Percentiles rank a stretch among this genome's conserved stretches.
Conservation (phyloP, 2,113 vertebrate genomes). For the Plotosus lineatus region DNA sequence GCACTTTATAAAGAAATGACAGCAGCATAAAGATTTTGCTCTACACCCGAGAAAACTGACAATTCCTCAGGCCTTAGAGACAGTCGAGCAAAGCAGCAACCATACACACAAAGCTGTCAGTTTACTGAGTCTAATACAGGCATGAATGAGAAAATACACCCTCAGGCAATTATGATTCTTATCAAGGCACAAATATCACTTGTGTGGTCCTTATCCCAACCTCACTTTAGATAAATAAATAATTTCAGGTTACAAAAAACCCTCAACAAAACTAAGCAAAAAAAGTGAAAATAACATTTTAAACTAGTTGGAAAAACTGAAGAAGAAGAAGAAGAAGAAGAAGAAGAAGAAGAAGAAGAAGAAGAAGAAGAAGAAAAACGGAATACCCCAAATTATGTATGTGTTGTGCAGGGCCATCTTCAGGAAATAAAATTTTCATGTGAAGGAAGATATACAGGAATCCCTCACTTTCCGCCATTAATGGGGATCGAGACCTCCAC, state of each 20-base stretch:
- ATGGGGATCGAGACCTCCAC: too few relatives aligned
- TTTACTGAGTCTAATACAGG: background rate
- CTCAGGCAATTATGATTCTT: background rate
- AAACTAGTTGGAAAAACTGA: background rate
- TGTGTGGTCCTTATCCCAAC: background rate
- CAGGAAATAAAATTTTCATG: too few relatives aligned
- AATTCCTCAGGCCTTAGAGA: background rate
- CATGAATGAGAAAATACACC: background rate
- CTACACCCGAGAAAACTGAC: background rate
- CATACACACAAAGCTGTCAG: background rate
- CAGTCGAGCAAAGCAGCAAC: background rate
- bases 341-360: background rate
- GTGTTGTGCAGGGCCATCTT: too few relatives aligned
- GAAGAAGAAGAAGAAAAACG: background rate
- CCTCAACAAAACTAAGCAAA: too few relatives aligned
- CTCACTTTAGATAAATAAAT: background rate
- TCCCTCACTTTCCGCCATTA: too few relatives aligned
- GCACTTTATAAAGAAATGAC: conserved; percentile 1
- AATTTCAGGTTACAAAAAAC: background rate
- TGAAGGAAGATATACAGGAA: too few relatives aligned
- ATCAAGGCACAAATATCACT: background rate
- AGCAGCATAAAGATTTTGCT: background rate
- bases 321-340: background rate
- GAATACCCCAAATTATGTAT: too few relatives aligned
- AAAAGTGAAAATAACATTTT: background rate